Evolutionary conservation across 2,113 vertebrate genomes (phyloP).

Genomic region (Prolemur simus): DNA sequence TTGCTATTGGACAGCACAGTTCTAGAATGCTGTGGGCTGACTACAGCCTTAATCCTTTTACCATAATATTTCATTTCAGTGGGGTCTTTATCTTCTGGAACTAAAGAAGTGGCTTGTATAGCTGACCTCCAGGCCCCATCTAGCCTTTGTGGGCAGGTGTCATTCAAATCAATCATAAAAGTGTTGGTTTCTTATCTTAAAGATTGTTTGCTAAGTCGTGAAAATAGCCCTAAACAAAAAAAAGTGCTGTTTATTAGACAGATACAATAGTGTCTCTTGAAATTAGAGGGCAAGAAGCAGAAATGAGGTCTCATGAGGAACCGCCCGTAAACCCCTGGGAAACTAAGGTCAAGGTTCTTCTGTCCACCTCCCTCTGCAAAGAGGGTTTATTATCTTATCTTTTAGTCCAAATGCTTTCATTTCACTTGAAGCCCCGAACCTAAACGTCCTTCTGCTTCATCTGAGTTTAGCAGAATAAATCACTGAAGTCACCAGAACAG

Average conservation of each 20-base stretch:
- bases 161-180: not conserved
- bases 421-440: not conserved
- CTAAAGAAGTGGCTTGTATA: not conserved
- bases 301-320: rapidly evolving
- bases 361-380: not conserved
- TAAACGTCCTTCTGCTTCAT: conserved; percentile 1
- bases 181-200: not conserved
- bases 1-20: not conserved
- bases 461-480: conserved; percentile 43
- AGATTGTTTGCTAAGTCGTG: not conserved
- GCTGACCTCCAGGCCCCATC: not conserved
- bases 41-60: not conserved
- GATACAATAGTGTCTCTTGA: not conserved
- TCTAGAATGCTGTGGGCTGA: not conserved
- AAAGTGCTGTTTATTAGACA: not conserved
- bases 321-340: not conserved
- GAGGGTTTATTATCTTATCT: not conserved
- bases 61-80: not conserved
- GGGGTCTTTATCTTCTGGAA: not conserved
- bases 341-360: not conserved
- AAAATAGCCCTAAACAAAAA: not conserved
- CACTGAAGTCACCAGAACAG: conserved; percentile 24
- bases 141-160: not conserved
- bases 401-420: not conserved
- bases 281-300: not conserved